Evolutionary conservation across 2,888 invertebrate species (phyloP).

Genomic region (Polymixis lichenea): DNA sequence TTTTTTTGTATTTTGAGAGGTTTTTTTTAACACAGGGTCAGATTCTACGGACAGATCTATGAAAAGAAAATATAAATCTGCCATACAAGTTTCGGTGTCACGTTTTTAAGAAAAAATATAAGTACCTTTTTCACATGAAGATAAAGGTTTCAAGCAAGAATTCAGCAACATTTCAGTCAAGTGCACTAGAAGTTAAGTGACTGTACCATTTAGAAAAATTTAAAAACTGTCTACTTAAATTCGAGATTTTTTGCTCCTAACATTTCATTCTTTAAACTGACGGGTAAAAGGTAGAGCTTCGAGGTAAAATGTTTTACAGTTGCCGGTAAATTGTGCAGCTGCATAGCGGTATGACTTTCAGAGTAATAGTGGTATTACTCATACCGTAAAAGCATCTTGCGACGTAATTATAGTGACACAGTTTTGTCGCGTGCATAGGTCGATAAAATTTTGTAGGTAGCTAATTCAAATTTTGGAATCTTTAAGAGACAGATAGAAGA

Average conservation of each 20-base stretch:
- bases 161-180: not conserved
- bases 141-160: not conserved
- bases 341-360: conserved; percentile 8
- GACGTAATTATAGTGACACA: not conserved
- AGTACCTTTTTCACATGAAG: too few relatives aligned
- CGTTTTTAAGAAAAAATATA: not conserved
- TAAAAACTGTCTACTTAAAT: conserved; percentile 11
- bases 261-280: conserved; percentile 26
- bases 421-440: not conserved
- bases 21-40: not conserved
- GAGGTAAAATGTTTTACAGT: conserved; percentile 25
- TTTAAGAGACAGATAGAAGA: not conserved
- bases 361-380: conserved; percentile 12
- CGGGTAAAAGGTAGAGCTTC: not conserved
- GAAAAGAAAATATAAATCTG: too few relatives aligned
- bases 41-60: not conserved
- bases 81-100: not conserved
- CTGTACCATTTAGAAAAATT: not conserved
- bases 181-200: conserved; percentile 7
- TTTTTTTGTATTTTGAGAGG: not conserved
- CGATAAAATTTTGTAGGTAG: not conserved
- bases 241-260: conserved; percentile 35
- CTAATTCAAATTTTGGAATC: conserved; percentile 7
- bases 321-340: conserved; percentile 7
- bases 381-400: conserved; percentile 14